Evolutionary conservation across 64 coral and sea anemone genomes (phyloP).

Genomic region (Montipora capricornis): DNA sequence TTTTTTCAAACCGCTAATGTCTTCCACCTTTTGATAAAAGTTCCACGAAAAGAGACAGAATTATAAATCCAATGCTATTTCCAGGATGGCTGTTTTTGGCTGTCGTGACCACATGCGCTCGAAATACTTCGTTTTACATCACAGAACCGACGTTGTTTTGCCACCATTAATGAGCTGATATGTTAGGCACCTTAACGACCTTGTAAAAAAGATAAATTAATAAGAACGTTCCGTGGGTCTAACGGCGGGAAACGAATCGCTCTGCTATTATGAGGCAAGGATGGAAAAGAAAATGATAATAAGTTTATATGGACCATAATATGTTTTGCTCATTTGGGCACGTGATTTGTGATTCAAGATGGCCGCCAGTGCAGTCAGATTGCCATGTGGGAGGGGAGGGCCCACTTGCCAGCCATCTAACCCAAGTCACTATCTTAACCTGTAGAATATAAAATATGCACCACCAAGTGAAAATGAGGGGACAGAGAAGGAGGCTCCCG

Average conservation of each 20-base stretch:
- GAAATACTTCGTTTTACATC: slow-evolving; percentile 47
- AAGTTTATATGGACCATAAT: slow-evolving; percentile 53
- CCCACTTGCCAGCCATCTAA: background rate
- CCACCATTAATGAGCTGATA: slow-evolving; percentile 48
- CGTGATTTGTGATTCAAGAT: slow-evolving; percentile 61
- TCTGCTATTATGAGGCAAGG: slow-evolving; percentile 66
- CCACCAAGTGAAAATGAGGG: too few relatives aligned
- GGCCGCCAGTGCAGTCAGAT: background rate
- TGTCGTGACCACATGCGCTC: slow-evolving; percentile 61
- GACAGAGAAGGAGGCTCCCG: too few relatives aligned
- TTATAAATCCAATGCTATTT: slow-evolving; percentile 43
- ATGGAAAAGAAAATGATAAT: slow-evolving; percentile 80
- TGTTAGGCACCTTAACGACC: slow-evolving; percentile 22
- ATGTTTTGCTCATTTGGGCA: slow-evolving; percentile 48
- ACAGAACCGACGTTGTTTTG: slow-evolving; percentile 6
- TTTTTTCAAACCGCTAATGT: slow-evolving; percentile 1
- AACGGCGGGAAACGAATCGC: slow-evolving; percentile 88
- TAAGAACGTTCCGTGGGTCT: slow-evolving; percentile 65
- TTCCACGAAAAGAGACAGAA: slow-evolving; percentile 35
- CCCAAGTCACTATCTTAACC: too few relatives aligned
- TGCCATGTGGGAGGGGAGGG: too few relatives aligned
- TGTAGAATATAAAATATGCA: too few relatives aligned
- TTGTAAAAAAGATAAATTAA: slow-evolving; percentile 18
- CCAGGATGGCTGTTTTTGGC: slow-evolving; percentile 35
- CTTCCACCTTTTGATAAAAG: background rate